phyloP scores from a whole-genome alignment of 2,888 invertebrate genomes.

The Craniophora ligustri region DNA sequence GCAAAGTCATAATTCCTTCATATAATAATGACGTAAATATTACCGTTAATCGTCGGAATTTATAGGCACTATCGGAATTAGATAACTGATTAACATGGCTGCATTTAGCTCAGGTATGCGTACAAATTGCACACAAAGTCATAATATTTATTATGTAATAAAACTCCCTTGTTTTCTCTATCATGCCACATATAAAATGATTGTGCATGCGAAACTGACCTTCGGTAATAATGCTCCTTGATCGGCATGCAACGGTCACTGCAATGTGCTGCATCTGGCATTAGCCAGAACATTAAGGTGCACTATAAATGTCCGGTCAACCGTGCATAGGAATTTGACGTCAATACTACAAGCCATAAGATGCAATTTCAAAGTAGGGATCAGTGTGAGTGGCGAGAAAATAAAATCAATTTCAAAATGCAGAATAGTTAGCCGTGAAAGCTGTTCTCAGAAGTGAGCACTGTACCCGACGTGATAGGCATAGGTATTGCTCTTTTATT shows the following conservation, averaged over 20 bases:
- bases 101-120: slow-evolving; percentile 42
- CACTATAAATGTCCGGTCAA: slow-evolving; percentile 53
- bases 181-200: slow-evolving; percentile 60
- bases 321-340: slow-evolving; percentile 55
- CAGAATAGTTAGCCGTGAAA: slow-evolving; percentile 79
- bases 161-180: slow-evolving; percentile 61
- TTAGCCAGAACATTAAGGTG: slow-evolving; percentile 60
- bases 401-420: slow-evolving; percentile 75
- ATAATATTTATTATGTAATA: slow-evolving; percentile 56
- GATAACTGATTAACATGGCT: slow-evolving; percentile 37
- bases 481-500: slow-evolving; percentile 69
- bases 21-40: no score
- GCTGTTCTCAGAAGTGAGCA: slow-evolving; percentile 77
- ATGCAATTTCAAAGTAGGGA: slow-evolving; percentile 56
- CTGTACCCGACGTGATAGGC: slow-evolving; percentile 68
- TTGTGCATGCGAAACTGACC: slow-evolving; percentile 78
- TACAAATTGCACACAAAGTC: slow-evolving; percentile 48
- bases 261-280: slow-evolving; percentile 72
- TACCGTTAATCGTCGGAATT: slow-evolving; percentile 14
- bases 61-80: slow-evolving; percentile 20
- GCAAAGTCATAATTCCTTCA: no score
- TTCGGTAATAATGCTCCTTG: slow-evolving; percentile 75
- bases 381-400: slow-evolving; percentile 52
- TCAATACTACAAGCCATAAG: slow-evolving; percentile 58
- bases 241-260: slow-evolving; percentile 66